Conservation (phyloP, 2,797 vertebrate species). For the Cichlasoma orientale region DNA sequence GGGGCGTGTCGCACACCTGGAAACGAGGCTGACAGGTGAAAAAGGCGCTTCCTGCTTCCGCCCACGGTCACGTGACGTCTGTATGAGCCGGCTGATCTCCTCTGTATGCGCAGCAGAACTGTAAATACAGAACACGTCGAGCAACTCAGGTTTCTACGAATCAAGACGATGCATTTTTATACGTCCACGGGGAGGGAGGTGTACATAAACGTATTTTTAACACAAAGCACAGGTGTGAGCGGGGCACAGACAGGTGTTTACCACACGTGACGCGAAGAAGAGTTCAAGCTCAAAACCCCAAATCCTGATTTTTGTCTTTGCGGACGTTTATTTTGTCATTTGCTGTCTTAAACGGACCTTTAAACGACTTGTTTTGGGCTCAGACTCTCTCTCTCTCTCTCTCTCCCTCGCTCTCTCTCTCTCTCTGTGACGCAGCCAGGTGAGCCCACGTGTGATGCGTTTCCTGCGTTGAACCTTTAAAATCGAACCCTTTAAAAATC, state of each 20-base stretch:
- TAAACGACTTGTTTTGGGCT: background rate
- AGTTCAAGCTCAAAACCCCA: background rate
- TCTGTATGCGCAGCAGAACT: constrained; percentile 42
- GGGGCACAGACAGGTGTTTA: background rate
- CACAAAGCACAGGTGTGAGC: constrained; percentile 32
- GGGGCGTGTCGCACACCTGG: fast-evolving
- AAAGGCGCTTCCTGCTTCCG: constrained; percentile 13
- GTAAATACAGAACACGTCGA: constrained; percentile 53
- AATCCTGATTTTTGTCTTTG: background rate
- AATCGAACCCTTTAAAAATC: constrained; percentile 28
- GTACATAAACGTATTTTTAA: background rate
- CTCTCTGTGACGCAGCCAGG: background rate
- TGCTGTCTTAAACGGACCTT: background rate
- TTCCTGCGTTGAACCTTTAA: background rate
- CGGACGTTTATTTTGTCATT: background rate
- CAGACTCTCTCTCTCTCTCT: background rate
- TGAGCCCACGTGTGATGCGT: background rate
- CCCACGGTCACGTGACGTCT: background rate
- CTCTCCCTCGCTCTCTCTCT: too few relatives aligned
- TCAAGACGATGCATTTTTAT: constrained; percentile 60
- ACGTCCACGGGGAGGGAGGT: constrained; percentile 9
- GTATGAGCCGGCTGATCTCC: background rate
- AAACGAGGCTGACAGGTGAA: background rate
- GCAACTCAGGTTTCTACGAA: constrained; percentile 78
- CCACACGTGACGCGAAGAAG: background rate